Conservation (phyloP, 1,140 invertebrate genomes). For the Heliconius himera region DNA sequence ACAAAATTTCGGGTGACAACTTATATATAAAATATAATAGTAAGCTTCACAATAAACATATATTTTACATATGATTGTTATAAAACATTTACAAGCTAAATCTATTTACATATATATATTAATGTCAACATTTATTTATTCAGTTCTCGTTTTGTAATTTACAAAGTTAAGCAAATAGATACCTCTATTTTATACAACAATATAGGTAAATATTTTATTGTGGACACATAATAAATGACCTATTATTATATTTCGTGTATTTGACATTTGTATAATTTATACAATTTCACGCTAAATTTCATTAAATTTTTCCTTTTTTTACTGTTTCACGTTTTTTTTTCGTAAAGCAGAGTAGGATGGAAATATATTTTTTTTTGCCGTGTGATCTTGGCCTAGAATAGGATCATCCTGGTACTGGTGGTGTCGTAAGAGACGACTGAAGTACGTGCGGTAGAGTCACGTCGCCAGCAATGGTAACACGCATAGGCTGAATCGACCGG, state of each 20-base stretch:
- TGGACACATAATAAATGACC: not conserved
- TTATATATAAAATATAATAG: too few species aligned
- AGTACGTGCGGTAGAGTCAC: too few species aligned
- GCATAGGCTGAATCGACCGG: too few species aligned
- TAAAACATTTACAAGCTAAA: not conserved
- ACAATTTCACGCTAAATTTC: not conserved
- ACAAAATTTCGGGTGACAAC: too few species aligned
- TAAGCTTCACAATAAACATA: not conserved
- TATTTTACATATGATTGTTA: not conserved
- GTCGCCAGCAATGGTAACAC: too few species aligned
- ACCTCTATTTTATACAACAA: too few species aligned
- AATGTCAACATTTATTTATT: not conserved
- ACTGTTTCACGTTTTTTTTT: not conserved
- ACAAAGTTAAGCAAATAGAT: not conserved
- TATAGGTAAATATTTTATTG: not conserved
- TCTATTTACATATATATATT: not conserved
- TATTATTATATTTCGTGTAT: not conserved
- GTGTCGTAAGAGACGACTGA: too few species aligned
- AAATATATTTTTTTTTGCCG: too few species aligned
- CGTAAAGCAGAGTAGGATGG: too few species aligned
- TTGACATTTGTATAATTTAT: not conserved
- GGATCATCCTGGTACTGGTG: too few species aligned
- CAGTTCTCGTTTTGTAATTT: not conserved
- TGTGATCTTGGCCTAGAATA: too few species aligned
- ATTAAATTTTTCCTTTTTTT: not conserved